Base-by-base conservation (phyloP, 2,888 invertebrate species). In the Aproaerema taeniolella region DNA sequence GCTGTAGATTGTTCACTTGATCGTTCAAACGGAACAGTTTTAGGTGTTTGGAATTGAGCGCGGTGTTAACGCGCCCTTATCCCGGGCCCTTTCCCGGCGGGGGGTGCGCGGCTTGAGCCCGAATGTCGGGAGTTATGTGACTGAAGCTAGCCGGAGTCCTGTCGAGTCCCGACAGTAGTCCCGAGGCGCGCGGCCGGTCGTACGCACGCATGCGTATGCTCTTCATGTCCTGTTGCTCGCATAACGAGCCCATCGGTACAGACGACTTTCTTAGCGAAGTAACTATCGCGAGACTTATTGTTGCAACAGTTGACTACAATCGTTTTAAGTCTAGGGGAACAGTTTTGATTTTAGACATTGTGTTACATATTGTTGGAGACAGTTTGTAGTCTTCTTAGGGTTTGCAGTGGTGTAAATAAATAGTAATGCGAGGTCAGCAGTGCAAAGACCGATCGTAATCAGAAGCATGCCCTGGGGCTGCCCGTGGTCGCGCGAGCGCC, bases 401-500 rank as follows among this genome's bases (percentile, higher is more conserved):
- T 31, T 24, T 31, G 13, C 30, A 35, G 34, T 38, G 35, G 26
- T 39, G 49, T 45, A 35, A 39, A 29, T 52, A 44, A 49, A 50
- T 54, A 52, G 17, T 33, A 31, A 47, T 58, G 56, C 58, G 57
- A 58, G 63, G 59, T 66, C 58, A 63, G 45, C 43, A 61, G 61
- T 67, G 58, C 57, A 58, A 51, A 58, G 53, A 61, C 58, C 50
- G 46, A 56, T 53, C 44, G 45, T 48, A 52, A 52, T 49, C 53
- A 50, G 54, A 49, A 58, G 47, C 42, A 83, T 83, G 85, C 79
- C 83, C 54, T 83, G 82, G 83, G 77, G 57, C 46, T 86, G 85
- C 49, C 82, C 82, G 55, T 86, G 86, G 85, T 82, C 85, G 45
- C 74, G 73, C 35, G 74, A 73, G 46, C 76, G 72, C 38, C 77